phyloP scores from a whole-genome alignment of 2,113 vertebrate genomes.

The Forbesichthys papilliferus region DNA sequence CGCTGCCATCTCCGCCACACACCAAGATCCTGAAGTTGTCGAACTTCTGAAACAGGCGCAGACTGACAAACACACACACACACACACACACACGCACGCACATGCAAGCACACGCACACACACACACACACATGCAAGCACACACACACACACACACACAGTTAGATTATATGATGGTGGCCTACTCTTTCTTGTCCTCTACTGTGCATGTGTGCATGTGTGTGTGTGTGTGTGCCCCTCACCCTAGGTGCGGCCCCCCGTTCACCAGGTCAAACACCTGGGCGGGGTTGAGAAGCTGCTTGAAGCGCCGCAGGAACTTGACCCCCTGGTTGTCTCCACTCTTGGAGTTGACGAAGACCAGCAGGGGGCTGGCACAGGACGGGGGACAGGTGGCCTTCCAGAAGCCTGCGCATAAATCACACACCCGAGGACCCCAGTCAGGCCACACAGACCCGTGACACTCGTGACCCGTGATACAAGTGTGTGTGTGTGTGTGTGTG shows the following conservation, averaged over 20 bases:
- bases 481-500: not conserved
- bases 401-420: constrained; percentile 83
- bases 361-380: constrained; percentile 93
- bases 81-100: too few relatives aligned
- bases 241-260: constrained; percentile 97
- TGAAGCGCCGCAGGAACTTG: constrained; percentile 97
- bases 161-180: too few relatives aligned
- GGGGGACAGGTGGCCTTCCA: constrained; percentile 99
- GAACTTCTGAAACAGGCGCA: constrained; percentile 97
- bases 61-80: constrained; percentile 66
- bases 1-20: constrained; percentile 96
- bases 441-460: not conserved
- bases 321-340: constrained; percentile 99
- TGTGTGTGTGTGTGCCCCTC: constrained; percentile 13
- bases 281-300: constrained; percentile 97
- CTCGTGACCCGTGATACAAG: not conserved
- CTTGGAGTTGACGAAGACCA: constrained; percentile 99
- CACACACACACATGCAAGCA: too few relatives aligned
- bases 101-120: too few relatives aligned
- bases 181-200: too few relatives aligned
- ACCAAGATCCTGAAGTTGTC: constrained; percentile 98
- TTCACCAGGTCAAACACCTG: constrained; percentile 99
- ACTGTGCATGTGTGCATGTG: not conserved
- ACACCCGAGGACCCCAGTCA: not conserved
- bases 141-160: too few relatives aligned